A percentile compares a stretch with the other conserved stretches of the same genome.
phyloP scores from a whole-genome alignment of 2,797 vertebrate genomes.

The Propithecus perrieri region DNA sequence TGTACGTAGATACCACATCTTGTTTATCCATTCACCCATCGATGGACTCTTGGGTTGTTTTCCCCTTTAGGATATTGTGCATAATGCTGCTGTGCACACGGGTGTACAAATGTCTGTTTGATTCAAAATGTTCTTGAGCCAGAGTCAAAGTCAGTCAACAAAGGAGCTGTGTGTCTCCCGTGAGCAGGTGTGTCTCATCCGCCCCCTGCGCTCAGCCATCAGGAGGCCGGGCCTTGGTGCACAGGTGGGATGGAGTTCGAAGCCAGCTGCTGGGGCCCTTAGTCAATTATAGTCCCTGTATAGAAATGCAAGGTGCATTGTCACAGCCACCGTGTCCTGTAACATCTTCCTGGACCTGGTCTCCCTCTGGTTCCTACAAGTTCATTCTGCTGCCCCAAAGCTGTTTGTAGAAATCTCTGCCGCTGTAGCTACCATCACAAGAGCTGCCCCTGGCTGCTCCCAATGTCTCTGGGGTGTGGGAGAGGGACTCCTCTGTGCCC shows the following conservation, averaged over 20 bases:
- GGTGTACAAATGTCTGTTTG: neutral
- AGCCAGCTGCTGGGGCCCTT: neutral
- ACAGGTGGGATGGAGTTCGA: neutral
- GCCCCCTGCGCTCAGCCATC: rapidly evolving
- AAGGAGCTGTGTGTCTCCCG: neutral
- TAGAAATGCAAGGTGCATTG: neutral
- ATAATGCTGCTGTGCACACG: neutral
- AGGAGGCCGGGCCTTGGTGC: neutral
- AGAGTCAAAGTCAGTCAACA: neutral
- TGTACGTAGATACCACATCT: rapidly evolving
- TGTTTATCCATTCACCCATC: neutral
- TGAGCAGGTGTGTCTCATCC: neutral
- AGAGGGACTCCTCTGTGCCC: neutral
- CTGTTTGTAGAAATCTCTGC: neutral
- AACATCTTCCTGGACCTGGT: neutral
- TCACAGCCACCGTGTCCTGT: neutral
- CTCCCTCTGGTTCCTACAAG: neutral
- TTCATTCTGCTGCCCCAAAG: neutral
- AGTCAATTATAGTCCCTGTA: neutral
- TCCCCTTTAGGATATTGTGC: neutral
- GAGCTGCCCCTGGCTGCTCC: neutral
- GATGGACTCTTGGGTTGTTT: neutral
- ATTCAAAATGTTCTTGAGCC: neutral
- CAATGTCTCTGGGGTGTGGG: neutral
- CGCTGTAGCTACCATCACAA: neutral